Conservation (phyloP, 2,888 invertebrate genomes). For the Agrochola lychnidis region DNA sequence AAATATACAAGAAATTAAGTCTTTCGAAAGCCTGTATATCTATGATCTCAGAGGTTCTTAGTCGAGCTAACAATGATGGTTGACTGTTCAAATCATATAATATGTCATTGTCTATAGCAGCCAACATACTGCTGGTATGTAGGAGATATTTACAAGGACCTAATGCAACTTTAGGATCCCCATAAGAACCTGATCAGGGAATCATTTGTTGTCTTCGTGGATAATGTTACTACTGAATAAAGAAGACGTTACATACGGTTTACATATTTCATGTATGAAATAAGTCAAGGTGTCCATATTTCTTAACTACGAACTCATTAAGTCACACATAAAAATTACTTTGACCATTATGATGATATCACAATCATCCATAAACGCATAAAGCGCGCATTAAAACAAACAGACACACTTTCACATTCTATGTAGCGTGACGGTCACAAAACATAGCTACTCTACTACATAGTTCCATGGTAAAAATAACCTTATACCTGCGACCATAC, state of each 20-base stretch:
- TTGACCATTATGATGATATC: conserved; percentile 39
- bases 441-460: conserved; percentile 51
- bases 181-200: not conserved
- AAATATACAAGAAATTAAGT: not conserved
- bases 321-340: conserved; percentile 42
- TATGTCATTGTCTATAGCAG: not conserved
- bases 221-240: conserved; percentile 11
- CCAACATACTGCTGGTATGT: not conserved
- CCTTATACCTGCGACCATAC: conserved; percentile 21
- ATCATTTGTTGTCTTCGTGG: not conserved
- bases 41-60: not conserved
- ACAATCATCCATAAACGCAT: conserved; percentile 38
- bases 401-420: conserved; percentile 82
- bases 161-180: not conserved
- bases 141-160: not conserved
- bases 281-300: conserved; percentile 37
- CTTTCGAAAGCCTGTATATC: not conserved
- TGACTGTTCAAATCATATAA: not conserved
- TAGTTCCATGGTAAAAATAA: conserved; percentile 51
- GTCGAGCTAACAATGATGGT: not conserved
- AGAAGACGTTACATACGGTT: not conserved
- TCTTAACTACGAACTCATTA: conserved; percentile 19
- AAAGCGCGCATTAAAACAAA: conserved; percentile 65
- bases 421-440: conserved; percentile 79
- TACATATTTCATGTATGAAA: conserved; percentile 10